Conservation (phyloP, 2,888 invertebrate genomes). For the Microchrysa polita region DNA sequence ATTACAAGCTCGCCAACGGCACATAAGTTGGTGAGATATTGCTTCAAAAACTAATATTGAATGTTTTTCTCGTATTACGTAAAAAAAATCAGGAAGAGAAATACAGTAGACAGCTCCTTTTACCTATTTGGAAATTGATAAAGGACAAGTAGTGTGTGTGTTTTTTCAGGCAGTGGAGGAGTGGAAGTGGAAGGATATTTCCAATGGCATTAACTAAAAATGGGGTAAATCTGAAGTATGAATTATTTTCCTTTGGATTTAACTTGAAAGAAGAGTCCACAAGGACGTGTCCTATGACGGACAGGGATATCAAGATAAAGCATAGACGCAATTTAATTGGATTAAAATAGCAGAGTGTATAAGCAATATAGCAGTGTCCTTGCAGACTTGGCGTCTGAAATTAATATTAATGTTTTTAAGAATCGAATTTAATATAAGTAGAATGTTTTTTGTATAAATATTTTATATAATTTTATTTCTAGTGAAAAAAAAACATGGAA, state of each 20-base stretch:
- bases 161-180: neutral
- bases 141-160: too few species aligned
- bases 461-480: too few species aligned
- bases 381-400: too few species aligned
- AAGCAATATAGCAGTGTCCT: too few species aligned
- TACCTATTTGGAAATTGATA: too few species aligned
- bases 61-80: neutral
- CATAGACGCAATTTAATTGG: neutral
- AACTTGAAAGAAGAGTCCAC: neutral
- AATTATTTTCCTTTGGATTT: neutral
- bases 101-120: neutral
- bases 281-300: neutral
- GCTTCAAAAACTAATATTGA: neutral
- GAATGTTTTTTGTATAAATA: too few species aligned
- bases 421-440: too few species aligned
- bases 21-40: neutral
- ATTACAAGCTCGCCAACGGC: too few species aligned
- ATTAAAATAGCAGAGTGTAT: too few species aligned
- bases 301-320: neutral
- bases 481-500: too few species aligned
- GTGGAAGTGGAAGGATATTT: neutral
- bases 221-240: neutral
- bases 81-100: neutral
- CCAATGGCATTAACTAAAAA: neutral
- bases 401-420: too few species aligned